Conservation (phyloP, 2,888 invertebrate species). For the Ariolimax columbianus region DNA sequence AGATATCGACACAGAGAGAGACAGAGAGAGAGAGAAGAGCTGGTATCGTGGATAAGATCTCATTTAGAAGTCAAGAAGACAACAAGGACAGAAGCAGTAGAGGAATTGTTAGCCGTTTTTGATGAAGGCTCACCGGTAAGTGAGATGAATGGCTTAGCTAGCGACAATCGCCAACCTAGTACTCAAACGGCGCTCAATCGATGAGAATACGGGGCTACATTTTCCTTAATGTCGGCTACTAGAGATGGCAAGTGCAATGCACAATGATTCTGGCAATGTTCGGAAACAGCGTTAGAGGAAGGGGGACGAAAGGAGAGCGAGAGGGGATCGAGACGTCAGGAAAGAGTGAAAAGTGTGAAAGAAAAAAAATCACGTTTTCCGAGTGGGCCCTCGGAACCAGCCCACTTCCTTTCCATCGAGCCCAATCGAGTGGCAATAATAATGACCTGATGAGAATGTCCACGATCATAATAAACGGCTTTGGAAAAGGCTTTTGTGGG, state of each 20-base stretch:
- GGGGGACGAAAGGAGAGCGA: background rate
- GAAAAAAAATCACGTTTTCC: slow-evolving; percentile 38
- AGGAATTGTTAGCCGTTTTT: slow-evolving; percentile 19
- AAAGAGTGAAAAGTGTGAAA: slow-evolving; percentile 2
- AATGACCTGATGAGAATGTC: slow-evolving; percentile 55
- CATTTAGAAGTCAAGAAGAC: slow-evolving; percentile 26
- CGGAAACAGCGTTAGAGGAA: background rate
- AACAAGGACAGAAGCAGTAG: background rate
- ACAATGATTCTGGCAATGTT: slow-evolving; percentile 36
- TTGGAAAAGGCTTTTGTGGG: slow-evolving; percentile 41
- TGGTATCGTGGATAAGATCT: background rate
- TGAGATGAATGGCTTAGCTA: slow-evolving; percentile 38
- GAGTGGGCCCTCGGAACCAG: slow-evolving; percentile 35
- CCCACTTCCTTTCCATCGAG: slow-evolving; percentile 49
- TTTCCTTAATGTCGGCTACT: slow-evolving; percentile 39
- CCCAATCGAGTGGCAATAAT: slow-evolving; percentile 52
- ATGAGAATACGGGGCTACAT: slow-evolving; percentile 42
- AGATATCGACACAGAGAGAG: too few species aligned
- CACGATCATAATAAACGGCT: slow-evolving; percentile 51
- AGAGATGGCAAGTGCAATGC: slow-evolving; percentile 37
- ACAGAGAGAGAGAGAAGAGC: background rate
- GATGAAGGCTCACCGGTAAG: slow-evolving; percentile 43
- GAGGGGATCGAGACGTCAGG: background rate
- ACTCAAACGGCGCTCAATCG: slow-evolving; percentile 44
- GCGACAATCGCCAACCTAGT: slow-evolving; percentile 26